phyloP scores from a whole-genome alignment of 2,113 vertebrate species.

The Ophiodon elongatus region DNA sequence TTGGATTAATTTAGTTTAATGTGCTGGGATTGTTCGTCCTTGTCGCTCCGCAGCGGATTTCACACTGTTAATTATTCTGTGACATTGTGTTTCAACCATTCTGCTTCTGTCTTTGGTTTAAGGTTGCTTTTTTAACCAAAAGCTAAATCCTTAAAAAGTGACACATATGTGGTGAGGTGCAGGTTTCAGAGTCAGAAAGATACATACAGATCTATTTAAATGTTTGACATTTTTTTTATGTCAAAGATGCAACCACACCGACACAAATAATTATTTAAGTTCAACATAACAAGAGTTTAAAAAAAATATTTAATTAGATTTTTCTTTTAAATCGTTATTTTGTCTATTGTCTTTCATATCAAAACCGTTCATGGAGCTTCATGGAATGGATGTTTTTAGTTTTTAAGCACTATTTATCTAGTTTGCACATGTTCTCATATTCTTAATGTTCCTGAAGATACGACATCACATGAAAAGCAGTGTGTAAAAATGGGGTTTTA shows the following conservation, averaged over 20 bases:
- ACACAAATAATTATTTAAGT: too few relatives aligned
- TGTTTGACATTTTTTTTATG: too few relatives aligned
- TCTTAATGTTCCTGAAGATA: neutral
- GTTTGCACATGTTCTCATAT: neutral
- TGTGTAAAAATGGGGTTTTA: too few relatives aligned
- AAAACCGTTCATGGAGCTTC: neutral
- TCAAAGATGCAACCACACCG: too few relatives aligned
- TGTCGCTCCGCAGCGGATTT: neutral
- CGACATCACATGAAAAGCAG: too few relatives aligned
- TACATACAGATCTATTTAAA: too few relatives aligned
- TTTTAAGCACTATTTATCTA: neutral
- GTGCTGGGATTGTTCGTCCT: neutral
- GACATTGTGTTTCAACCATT: neutral
- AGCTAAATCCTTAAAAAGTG: neutral
- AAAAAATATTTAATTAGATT: too few relatives aligned
- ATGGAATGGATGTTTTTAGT: too few relatives aligned
- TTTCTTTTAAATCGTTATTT: too few relatives aligned
- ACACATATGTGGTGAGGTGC: too few relatives aligned
- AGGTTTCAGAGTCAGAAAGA: too few relatives aligned
- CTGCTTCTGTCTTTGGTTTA: neutral
- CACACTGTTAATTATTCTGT: neutral
- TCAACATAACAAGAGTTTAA: too few relatives aligned
- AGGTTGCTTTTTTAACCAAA: neutral
- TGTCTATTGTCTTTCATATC: neutral
- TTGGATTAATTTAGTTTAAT: neutral